Percentiles rank a stretch among this genome's conserved stretches.
Evolutionary conservation across 2,113 vertebrate species (phyloP).

Genomic region (Mirza zaza): DNA sequence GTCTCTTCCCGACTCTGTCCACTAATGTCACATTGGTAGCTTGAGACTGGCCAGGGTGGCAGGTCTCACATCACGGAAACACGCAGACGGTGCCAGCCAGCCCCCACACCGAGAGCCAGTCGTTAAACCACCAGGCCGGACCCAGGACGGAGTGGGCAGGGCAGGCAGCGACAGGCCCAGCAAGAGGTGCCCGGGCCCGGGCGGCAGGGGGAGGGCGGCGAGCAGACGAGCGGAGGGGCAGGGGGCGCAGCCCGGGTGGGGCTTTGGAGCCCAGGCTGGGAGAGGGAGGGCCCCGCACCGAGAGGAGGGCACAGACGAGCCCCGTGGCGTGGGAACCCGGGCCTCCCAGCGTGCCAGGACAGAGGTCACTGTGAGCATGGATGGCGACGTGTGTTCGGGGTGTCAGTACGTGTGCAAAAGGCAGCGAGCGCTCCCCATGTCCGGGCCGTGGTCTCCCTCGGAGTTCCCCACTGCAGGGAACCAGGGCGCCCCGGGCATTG

Average conservation of each 20-base stretch:
- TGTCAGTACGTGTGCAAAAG: no score
- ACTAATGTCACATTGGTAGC: rapidly evolving
- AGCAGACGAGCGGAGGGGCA: no score
- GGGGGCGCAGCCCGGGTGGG: no score
- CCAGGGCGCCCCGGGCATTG: background rate
- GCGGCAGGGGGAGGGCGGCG: background rate
- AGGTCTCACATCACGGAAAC: background rate
- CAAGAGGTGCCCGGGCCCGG: background rate
- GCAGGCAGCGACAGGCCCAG: no score
- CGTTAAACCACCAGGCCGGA: background rate
- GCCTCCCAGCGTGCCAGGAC: rapidly evolving
- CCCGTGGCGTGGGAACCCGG: rapidly evolving
- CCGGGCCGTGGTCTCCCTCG: background rate
- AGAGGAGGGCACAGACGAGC: background rate
- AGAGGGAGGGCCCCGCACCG: background rate
- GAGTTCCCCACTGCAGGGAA: rapidly evolving
- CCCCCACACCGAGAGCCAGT: no score
- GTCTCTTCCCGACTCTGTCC: background rate
- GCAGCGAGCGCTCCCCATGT: rapidly evolving
- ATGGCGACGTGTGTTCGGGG: rapidly evolving
- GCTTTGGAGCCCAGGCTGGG: background rate
- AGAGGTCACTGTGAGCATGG: no score
- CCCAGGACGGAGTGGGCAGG: rapidly evolving
- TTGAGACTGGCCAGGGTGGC: background rate
- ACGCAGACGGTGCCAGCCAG: rapidly evolving